A percentile compares a stretch with the other conserved stretches of the same genome.
Evolutionary conservation across 2,888 invertebrate species (phyloP).

Genomic region (Lymantria monacha): DNA sequence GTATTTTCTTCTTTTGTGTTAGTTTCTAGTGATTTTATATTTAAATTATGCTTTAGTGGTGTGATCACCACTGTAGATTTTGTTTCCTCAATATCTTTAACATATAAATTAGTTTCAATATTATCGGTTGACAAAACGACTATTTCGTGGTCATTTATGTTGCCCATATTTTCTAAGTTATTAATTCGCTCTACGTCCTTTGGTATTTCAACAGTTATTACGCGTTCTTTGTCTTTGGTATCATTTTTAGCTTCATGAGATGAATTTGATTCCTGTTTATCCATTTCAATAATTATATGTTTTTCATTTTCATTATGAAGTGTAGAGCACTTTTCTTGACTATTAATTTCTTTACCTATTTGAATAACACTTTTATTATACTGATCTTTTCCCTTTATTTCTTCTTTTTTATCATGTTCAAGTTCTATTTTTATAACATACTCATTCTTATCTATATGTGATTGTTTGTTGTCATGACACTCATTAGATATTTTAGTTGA

Average conservation of each 20-base stretch:
- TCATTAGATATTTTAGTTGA: neutral
- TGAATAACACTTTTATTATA: neutral
- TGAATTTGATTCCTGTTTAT: slow-evolving; percentile 6
- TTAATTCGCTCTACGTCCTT: slow-evolving; percentile 7
- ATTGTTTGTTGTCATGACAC: neutral
- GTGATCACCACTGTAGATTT: neutral
- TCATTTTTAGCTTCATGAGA: slow-evolving; percentile 1
- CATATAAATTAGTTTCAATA: slow-evolving; percentile 65
- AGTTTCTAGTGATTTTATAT: neutral
- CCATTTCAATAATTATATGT: slow-evolving; percentile 9
- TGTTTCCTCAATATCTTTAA: slow-evolving; percentile 56
- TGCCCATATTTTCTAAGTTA: slow-evolving; percentile 6
- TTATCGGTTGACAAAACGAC: slow-evolving; percentile 64
- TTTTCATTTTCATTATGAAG: neutral
- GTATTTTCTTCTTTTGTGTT: neutral
- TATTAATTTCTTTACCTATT: neutral
- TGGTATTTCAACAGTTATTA: slow-evolving; percentile 17
- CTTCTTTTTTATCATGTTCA: slow-evolving; percentile 1
- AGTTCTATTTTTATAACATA: slow-evolving; percentile 11
- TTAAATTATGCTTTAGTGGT: neutral
- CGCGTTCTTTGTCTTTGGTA: slow-evolving; percentile 10
- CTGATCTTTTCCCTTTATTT: slow-evolving; percentile 5
- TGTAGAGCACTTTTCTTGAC: neutral
- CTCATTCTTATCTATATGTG: neutral
- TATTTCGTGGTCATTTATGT: slow-evolving; percentile 54